phyloP scores from a whole-genome alignment of 2,797 vertebrate genomes.

The Siniperca undulata region DNA sequence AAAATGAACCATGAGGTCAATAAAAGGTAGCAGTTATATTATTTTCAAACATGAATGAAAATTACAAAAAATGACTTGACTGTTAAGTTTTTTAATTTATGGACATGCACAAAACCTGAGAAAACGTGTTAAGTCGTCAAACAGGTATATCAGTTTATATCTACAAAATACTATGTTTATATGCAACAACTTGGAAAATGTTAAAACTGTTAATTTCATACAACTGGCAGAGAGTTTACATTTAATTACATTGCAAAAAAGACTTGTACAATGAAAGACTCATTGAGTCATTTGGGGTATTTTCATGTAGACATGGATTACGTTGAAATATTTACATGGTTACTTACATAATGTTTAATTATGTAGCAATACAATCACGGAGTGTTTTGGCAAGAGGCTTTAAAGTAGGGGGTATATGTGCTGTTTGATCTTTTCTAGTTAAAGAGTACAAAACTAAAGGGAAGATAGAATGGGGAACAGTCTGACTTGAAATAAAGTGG shows the following conservation, averaged over 20 bases:
- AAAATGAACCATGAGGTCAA: slow-evolving; percentile 10
- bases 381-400: background rate
- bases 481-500: background rate
- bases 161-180: background rate
- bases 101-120: background rate
- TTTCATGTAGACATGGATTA: slow-evolving; percentile 20
- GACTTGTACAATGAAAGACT: slow-evolving; percentile 4
- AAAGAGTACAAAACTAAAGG: slow-evolving; percentile 21
- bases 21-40: background rate
- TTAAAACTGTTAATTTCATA: background rate
- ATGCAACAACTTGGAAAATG: background rate
- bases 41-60: background rate
- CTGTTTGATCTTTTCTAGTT: slow-evolving; percentile 40
- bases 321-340: slow-evolving; percentile 26
- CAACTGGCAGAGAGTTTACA: background rate
- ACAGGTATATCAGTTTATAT: background rate
- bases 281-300: background rate
- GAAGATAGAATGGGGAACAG: background rate
- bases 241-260: slow-evolving; percentile 9
- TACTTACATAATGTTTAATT: slow-evolving; percentile 37
- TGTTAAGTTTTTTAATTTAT: background rate
- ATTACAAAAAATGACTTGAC: background rate
- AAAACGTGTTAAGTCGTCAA: background rate
- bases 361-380: slow-evolving; percentile 33
- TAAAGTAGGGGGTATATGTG: slow-evolving; percentile 9